Base-by-base conservation (phyloP, 2,888 invertebrate species). In the Hylaea fasciaria region DNA sequence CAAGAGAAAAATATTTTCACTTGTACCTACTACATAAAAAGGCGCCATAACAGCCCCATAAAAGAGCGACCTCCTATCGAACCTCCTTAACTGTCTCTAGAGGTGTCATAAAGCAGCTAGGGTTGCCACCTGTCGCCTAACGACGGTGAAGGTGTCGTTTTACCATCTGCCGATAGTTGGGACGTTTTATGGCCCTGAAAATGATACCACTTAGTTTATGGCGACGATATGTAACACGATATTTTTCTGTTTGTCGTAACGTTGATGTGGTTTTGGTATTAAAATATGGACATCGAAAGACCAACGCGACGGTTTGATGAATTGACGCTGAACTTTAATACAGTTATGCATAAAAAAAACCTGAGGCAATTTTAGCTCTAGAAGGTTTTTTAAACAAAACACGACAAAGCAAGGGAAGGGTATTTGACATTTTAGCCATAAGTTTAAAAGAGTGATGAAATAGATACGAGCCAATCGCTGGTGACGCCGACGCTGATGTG, bases 31-130 rank as follows among this genome's bases (percentile, higher is more conserved):
- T 7, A 49, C 16, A 39, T 37, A 39, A 39, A 40, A 40, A 37
- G 47, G 37, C 37, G 2, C 12, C 37, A 48, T 53, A 43, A 58
- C n/a, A 12, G n/a, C 14, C 22, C 14, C 29, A 47, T 58, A 48
- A 58, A 58, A 48, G 43, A 4, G 16, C n/a, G 57, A 51, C 50
- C 57, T 51, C 40, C 35, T 58, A 52, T 40, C 51, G 35, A 8
- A 17, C 41, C 49, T 22, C 41, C 50, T 57, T 50, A 13, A 40
- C 17, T 16, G 32, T 37, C 37, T n/a, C 14, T 40, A 35, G 17
- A 43, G 48, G 47, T 52, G 57, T 40, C 53, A 32, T 59, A 59
- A 58, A 52, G 22, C 45, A 14, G 17, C 7, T 13, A 41, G 32
- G 47, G 50, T 29, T 22, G 17, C 14, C 55, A 51, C 46, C 45